Percentiles rank a stretch among this genome's conserved stretches.
These are phyloP conservation scores for Callospermophilus lateralis DNA, from an alignment of 2,113 vertebrate genomes.

Conservation along the genomic window DNA sequence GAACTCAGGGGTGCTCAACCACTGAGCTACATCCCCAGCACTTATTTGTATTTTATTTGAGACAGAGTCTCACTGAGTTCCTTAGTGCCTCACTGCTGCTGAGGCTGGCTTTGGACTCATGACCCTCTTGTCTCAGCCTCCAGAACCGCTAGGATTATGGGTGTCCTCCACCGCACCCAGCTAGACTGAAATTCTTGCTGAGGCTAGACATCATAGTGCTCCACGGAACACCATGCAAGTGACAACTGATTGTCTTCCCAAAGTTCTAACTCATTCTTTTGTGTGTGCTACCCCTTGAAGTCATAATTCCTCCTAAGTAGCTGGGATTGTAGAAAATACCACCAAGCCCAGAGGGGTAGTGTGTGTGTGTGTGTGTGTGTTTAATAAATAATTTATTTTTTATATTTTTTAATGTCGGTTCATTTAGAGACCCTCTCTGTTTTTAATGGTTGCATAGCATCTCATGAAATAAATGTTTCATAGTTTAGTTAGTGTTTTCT, in stretches of 20 bases:
- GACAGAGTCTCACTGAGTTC: too few species aligned
- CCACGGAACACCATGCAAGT: neutral
- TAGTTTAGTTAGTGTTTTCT: neutral
- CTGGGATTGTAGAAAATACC: too few species aligned
- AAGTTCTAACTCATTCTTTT: neutral
- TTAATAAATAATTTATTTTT: neutral
- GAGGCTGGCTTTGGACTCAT: too few species aligned
- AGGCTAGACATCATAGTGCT: neutral
- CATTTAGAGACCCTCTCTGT: neutral
- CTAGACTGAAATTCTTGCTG: neutral
- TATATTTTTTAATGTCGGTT: neutral
- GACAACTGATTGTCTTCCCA: neutral
- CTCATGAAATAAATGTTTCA: neutral
- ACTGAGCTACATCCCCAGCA: too few species aligned
- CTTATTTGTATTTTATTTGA: too few species aligned
- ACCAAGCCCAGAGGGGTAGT: neutral
- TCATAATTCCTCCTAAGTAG: neutral
- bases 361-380: neutral
- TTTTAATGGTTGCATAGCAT: neutral
- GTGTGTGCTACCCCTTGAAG: neutral
- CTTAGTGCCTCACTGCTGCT: too few species aligned
- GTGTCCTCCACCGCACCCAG: too few species aligned
- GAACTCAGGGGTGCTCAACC: too few species aligned
- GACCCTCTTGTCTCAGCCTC: too few species aligned
- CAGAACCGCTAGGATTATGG: too few species aligned